These are phyloP conservation scores for Blera fallax DNA, from an alignment of 2,888 invertebrate genomes.

Conservation along the genomic window DNA sequence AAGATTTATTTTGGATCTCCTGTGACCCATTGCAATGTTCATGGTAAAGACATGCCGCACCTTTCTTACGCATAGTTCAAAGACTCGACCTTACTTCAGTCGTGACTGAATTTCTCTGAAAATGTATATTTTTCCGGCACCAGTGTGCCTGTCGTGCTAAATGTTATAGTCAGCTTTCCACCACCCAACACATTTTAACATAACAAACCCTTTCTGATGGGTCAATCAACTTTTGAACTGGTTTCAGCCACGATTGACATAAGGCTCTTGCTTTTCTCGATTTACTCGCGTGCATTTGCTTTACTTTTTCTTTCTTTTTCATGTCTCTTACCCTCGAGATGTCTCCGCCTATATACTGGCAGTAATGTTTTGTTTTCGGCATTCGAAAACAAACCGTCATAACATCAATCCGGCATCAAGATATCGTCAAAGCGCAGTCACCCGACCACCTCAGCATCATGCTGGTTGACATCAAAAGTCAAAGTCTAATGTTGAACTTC, in stretches of 20 bases:
- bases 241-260: slow-evolving; percentile 1
- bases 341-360: background rate
- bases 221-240: slow-evolving; percentile 31
- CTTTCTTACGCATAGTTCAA: background rate
- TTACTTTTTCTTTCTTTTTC: background rate
- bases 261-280: background rate
- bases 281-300: background rate
- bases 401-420: slow-evolving; percentile 3
- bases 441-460: background rate
- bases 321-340: background rate
- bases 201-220: background rate
- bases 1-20: too few species aligned
- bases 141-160: background rate
- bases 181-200: background rate
- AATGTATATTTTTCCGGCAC: background rate
- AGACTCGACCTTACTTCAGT: slow-evolving; percentile 10
- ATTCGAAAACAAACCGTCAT: slow-evolving; percentile 7
- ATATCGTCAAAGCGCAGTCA: slow-evolving; percentile 12
- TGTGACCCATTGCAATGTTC: background rate
- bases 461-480: slow-evolving; percentile 6
- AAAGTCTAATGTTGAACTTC: slow-evolving; percentile 12
- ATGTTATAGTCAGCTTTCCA: background rate
- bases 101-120: slow-evolving; percentile 1
- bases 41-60: background rate
- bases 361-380: slow-evolving; percentile 4